Evolutionary conservation across 2,113 vertebrate genomes (phyloP).

Genomic region (Thamnophis sirtalis): DNA sequence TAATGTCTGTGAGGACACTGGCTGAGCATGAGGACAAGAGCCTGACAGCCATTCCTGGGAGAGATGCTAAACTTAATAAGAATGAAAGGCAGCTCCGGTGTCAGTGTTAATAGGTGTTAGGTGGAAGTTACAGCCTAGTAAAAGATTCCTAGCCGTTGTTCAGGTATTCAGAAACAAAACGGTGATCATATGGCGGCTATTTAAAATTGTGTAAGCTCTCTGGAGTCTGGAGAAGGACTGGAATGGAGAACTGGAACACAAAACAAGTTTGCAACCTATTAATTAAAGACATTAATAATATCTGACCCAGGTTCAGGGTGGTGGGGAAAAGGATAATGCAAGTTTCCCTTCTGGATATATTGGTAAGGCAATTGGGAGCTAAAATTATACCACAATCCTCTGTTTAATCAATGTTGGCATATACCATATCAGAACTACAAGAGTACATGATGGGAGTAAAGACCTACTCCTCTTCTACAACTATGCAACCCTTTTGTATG

Average conservation of each 20-base stretch:
- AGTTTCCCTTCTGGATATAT: background rate
- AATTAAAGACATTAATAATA: background rate
- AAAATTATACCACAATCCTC: background rate
- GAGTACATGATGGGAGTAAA: background rate
- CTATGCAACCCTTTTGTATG: too few relatives aligned
- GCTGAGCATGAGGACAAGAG: slow-evolving; percentile 55
- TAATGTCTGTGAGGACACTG: slow-evolving; percentile 56
- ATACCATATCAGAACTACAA: background rate
- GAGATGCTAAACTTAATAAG: slow-evolving; percentile 53
- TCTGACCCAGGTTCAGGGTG: background rate
- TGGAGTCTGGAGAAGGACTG: background rate
- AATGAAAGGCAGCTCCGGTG: slow-evolving; percentile 42
- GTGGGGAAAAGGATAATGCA: background rate
- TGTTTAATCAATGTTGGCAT: too few relatives aligned
- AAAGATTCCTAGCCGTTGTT: slow-evolving; percentile 1
- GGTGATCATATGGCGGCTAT: slow-evolving; percentile 17
- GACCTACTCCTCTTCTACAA: too few relatives aligned
- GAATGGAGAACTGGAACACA: background rate
- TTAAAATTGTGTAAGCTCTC: background rate
- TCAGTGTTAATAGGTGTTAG: slow-evolving; percentile 33
- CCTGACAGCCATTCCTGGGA: slow-evolving; percentile 52
- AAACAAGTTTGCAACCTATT: background rate
- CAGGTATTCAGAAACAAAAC: slow-evolving; percentile 46
- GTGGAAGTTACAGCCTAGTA: slow-evolving; percentile 36
- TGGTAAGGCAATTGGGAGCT: background rate